These are phyloP conservation scores for Phenganax stokvisi DNA, from an alignment of 92 coral and sea anemone genomes.

Conservation along the genomic window DNA sequence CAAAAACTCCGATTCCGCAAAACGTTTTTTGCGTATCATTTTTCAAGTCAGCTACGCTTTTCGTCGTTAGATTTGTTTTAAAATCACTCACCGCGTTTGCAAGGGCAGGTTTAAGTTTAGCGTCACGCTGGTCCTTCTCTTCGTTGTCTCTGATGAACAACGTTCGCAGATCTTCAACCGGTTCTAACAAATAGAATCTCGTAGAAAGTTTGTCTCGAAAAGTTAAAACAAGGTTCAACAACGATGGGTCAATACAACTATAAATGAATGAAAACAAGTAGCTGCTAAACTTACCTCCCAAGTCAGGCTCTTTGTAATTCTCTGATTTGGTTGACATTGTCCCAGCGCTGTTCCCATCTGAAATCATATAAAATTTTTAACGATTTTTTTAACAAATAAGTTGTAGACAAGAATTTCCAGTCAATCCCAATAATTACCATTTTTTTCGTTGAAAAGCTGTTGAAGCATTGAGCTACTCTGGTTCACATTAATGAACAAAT, in stretches of 20 bases:
- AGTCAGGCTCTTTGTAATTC: background rate
- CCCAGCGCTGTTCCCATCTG: background rate
- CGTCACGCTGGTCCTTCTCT: background rate
- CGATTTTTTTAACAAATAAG: background rate
- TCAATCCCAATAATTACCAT: background rate
- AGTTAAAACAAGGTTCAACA: background rate
- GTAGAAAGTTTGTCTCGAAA: background rate
- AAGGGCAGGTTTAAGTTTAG: background rate
- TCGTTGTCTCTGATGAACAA: no score
- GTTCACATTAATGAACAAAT: background rate
- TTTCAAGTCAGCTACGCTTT: background rate
- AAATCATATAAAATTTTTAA: background rate
- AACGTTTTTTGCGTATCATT: background rate
- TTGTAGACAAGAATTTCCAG: background rate
- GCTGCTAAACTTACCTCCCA: constrained; percentile 14
- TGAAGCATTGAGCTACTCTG: background rate
- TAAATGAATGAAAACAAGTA: background rate
- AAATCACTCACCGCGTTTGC: constrained; percentile 8
- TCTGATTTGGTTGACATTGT: background rate
- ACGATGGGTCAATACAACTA: background rate
- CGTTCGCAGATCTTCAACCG: background rate
- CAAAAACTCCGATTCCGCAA: background rate
- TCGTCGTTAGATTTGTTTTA: constrained; percentile 5
- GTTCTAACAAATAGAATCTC: constrained; percentile 8
- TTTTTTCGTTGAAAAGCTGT: background rate